These are phyloP conservation scores for Nasua narica DNA, from an alignment of 2,797 vertebrate species.

Conservation along the genomic window DNA sequence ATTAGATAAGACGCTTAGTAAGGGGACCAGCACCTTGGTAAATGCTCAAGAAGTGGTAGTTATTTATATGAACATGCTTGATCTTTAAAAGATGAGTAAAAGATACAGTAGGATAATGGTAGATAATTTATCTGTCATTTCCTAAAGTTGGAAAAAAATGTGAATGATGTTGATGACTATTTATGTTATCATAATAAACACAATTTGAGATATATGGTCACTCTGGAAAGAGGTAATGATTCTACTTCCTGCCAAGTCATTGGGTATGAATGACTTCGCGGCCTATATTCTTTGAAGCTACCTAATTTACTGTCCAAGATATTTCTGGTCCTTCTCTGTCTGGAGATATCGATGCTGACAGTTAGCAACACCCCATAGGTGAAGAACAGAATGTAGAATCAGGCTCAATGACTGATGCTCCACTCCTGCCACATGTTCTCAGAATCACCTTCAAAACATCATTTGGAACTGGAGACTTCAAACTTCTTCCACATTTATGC, in stretches of 20 bases:
- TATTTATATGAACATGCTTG: conserved; percentile 6
- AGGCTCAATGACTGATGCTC: not conserved
- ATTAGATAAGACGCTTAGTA: not conserved
- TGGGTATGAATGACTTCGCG: not conserved
- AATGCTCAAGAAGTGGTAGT: conserved; percentile 10
- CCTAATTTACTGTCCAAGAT: conserved; percentile 12
- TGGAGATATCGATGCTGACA: not conserved
- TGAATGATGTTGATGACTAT: conserved; percentile 62
- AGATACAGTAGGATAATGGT: not conserved
- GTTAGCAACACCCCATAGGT: not conserved
- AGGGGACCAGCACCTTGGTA: not conserved
- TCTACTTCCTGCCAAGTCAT: conserved; percentile 52
- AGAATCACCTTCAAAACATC: not conserved
- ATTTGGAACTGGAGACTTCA: not conserved
- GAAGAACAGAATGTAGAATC: not conserved
- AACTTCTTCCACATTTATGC: not conserved
- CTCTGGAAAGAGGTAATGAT: conserved; percentile 50
- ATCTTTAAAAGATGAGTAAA: not conserved
- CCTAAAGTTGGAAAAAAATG: conserved; percentile 31
- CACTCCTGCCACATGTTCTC: not conserved
- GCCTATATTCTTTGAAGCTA: conserved; percentile 22
- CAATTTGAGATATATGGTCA: conserved; percentile 50
- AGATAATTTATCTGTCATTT: conserved; percentile 46
- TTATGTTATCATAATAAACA: conserved; percentile 65
- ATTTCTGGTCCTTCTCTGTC: not conserved